These are phyloP conservation scores for Electrophaes corylata DNA, from an alignment of 2,888 invertebrate genomes.

Conservation along the genomic window DNA sequence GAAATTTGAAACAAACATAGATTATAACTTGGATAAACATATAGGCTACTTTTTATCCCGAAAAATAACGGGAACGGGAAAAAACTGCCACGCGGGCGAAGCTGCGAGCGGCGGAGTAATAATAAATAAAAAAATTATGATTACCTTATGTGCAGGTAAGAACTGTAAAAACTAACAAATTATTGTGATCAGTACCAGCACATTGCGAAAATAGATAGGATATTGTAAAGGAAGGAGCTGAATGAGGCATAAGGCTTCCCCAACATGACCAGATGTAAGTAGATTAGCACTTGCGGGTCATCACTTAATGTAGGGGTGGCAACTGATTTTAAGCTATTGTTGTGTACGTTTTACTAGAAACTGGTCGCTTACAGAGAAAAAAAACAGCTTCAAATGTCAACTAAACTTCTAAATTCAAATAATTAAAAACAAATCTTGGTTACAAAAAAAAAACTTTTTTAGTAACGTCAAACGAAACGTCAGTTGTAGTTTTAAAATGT, in stretches of 20 bases:
- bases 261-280: slow-evolving; percentile 55
- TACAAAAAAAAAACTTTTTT: background rate
- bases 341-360: slow-evolving; percentile 27
- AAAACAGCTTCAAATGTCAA: background rate
- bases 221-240: slow-evolving; percentile 13
- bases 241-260: slow-evolving; percentile 69
- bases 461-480: background rate
- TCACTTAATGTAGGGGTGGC: slow-evolving; percentile 40
- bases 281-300: slow-evolving; percentile 70
- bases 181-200: background rate
- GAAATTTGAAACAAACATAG: too few relatives aligned
- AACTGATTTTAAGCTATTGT: slow-evolving; percentile 59
- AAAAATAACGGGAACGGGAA: too few relatives aligned
- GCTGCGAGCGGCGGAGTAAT: too few relatives aligned
- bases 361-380: slow-evolving; percentile 16
- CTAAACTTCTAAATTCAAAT: background rate
- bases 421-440: slow-evolving; percentile 3
- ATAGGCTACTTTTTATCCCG: too few relatives aligned
- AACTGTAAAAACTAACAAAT: too few relatives aligned
- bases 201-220: background rate
- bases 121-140: too few relatives aligned
- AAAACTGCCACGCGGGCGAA: too few relatives aligned
- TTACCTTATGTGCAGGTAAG: too few relatives aligned
- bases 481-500: background rate
- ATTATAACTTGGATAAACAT: too few relatives aligned